These are phyloP conservation scores for Pogonomyrmex californicus DNA, from an alignment of 1,140 invertebrate species.

Conservation along the genomic window DNA sequence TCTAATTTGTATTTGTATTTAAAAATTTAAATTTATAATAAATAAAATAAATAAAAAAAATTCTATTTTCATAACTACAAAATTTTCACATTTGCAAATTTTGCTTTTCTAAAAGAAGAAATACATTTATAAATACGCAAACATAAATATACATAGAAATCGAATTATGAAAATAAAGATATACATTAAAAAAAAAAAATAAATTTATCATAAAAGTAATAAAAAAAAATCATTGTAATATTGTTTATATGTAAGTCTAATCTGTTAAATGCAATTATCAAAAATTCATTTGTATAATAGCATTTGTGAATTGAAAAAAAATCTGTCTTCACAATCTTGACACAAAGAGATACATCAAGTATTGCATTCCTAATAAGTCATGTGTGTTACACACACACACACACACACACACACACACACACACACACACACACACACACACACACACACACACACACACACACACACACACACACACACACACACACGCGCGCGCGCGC, in stretches of 20 bases:
- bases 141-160: background rate
- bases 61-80: background rate
- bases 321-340: background rate
- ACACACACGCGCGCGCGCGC: too few species aligned
- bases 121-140: background rate
- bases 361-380: background rate
- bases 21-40: background rate
- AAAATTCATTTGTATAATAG: background rate
- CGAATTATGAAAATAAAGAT: background rate
- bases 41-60: background rate
- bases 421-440: too few species aligned
- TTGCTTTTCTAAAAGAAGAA: background rate
- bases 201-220: too few species aligned
- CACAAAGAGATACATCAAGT: background rate
- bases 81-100: constrained; percentile 7
- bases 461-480: too few species aligned
- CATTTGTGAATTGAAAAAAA: background rate
- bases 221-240: background rate
- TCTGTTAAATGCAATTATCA: background rate
- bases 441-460: too few species aligned
- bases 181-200: background rate
- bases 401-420: too few species aligned
- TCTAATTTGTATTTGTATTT: background rate
- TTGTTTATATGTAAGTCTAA: background rate
- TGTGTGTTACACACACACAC: too few species aligned